phyloP scores from a whole-genome alignment of 1,140 invertebrate species.

The Steinernema khuongi region DNA sequence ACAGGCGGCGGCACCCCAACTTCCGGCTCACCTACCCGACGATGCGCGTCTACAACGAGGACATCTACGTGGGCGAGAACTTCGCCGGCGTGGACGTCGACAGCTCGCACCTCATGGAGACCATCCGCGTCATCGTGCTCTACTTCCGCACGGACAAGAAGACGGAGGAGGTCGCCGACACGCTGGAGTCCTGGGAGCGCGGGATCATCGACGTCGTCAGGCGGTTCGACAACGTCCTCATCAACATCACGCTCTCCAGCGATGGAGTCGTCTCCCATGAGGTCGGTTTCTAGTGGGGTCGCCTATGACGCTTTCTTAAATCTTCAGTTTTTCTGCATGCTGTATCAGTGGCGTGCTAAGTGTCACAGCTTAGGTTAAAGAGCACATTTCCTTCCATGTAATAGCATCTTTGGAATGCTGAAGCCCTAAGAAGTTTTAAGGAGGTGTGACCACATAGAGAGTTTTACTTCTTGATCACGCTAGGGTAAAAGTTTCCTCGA shows the following conservation, averaged over 20 bases:
- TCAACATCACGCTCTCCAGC: constrained; percentile 37
- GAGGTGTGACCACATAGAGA: too few species aligned
- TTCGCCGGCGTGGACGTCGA: constrained; percentile 39
- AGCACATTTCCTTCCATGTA: too few species aligned
- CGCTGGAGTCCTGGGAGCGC: constrained; percentile 30
- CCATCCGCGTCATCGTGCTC: constrained; percentile 38
- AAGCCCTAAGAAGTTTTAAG: too few species aligned
- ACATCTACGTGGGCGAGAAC: constrained; percentile 41
- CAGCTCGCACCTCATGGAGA: not conserved
- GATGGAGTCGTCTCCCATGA: constrained; percentile 40
- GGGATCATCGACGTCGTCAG: constrained; percentile 30
- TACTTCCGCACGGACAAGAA: constrained; percentile 40
- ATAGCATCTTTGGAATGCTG: too few species aligned
- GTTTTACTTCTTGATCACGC: too few species aligned
- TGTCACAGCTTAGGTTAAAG: too few species aligned
- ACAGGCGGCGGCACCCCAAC: constrained; percentile 35
- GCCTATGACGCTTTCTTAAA: constrained; percentile 8
- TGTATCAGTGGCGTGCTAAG: too few species aligned
- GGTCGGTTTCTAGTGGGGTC: too few species aligned
- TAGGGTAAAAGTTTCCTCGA: too few species aligned
- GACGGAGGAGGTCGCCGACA: constrained; percentile 27
- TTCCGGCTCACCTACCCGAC: constrained; percentile 41
- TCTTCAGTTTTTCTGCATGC: constrained; percentile 26
- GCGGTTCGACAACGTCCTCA: constrained; percentile 25
- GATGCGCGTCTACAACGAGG: constrained; percentile 43